These are phyloP conservation scores for Threskiornis aethiopicus DNA, from an alignment of 2,797 vertebrate genomes.

Conservation along the genomic window DNA sequence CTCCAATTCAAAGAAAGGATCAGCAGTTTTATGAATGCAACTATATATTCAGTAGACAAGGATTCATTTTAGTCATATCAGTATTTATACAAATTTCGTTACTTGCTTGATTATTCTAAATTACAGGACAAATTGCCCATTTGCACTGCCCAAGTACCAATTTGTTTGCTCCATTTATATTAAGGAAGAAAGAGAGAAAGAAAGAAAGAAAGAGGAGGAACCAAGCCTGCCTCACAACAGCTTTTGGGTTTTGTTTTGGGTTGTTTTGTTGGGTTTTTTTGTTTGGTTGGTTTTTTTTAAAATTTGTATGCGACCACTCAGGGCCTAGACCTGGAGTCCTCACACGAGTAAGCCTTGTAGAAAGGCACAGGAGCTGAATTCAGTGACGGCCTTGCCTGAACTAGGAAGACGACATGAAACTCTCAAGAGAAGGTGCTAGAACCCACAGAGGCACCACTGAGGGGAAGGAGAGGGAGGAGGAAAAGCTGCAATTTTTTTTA, in stretches of 20 bases:
- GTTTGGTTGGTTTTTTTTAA: not conserved
- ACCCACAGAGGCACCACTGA: accelerated
- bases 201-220: not conserved
- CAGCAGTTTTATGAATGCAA: not conserved
- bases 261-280: too few relatives aligned
- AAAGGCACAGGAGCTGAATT: not conserved
- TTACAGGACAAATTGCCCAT: not conserved
- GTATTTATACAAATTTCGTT: not conserved
- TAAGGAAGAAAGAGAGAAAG: not conserved
- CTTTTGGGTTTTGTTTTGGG: too few relatives aligned
- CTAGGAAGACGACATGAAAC: not conserved
- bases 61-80: not conserved
- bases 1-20: not conserved
- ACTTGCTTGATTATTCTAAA: not conserved
- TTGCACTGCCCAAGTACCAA: not conserved
- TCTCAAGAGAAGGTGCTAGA: not conserved
- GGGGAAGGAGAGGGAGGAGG: not conserved
- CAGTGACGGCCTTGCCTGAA: not conserved
- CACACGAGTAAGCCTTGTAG: not conserved
- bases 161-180: not conserved
- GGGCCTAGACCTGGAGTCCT: not conserved
- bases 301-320: not conserved
- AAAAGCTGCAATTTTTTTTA: not conserved
- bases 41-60: not conserved
- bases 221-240: not conserved